Percentiles rank a stretch among this genome's conserved stretches.
Evolutionary conservation across 2,113 vertebrate genomes (phyloP).

Genomic region (Nannobrachium achirus): DNA sequence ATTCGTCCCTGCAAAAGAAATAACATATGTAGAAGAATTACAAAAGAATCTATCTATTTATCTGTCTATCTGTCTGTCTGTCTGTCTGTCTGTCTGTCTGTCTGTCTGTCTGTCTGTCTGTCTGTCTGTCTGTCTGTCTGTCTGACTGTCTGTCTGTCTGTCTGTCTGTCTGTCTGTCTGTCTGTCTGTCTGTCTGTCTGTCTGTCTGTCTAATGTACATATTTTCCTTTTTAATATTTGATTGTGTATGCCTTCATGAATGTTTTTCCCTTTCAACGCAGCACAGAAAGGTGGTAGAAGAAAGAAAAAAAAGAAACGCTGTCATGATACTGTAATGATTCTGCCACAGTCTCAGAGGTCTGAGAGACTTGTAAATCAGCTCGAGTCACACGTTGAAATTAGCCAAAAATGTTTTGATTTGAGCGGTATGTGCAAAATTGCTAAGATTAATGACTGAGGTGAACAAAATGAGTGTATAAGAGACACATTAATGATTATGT

Average conservation of each 20-base stretch:
- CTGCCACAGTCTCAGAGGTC: slow-evolving; percentile 44
- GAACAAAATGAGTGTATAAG: slow-evolving; percentile 68
- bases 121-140: no score
- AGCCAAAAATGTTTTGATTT: slow-evolving; percentile 40
- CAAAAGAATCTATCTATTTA: no score
- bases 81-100: no score
- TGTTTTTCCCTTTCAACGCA: slow-evolving; percentile 36
- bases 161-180: no score
- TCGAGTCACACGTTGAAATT: slow-evolving; percentile 56
- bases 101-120: no score
- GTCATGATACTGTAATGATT: slow-evolving; percentile 31
- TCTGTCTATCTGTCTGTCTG: no score
- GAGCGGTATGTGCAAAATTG: slow-evolving; percentile 29
- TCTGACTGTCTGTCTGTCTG: no score
- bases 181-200: no score
- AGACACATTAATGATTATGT: slow-evolving; percentile 70
- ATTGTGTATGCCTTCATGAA: no score
- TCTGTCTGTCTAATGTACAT: no score
- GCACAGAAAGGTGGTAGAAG: background rate
- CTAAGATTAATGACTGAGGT: slow-evolving; percentile 60
- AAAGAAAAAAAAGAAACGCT: slow-evolving; percentile 1
- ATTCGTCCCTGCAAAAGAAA: slow-evolving; percentile 62
- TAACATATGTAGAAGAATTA: slow-evolving; percentile 52
- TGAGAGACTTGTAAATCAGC: slow-evolving; percentile 44
- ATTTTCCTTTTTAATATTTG: no score